Conservation (phyloP, 2,797 vertebrate species). For the Austrolebias charrua region DNA sequence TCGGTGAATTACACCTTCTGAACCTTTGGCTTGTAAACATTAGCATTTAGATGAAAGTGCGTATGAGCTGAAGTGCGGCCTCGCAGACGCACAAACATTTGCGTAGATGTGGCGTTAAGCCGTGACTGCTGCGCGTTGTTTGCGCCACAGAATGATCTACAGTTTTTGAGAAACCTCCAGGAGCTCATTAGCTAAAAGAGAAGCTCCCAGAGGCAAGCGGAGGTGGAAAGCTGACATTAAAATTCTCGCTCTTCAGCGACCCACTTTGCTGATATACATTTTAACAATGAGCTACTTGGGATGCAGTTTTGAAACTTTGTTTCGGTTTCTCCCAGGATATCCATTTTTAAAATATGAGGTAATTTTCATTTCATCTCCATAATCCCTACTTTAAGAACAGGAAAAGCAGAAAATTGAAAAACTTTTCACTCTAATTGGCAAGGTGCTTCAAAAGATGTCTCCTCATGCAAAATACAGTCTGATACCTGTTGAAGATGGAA, state of each 20-base stretch:
- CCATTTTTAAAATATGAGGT: slow-evolving; percentile 25
- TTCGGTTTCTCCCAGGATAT: slow-evolving; percentile 5
- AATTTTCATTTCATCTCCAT: slow-evolving; percentile 28
- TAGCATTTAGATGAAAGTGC: slow-evolving; percentile 19
- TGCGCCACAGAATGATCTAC: slow-evolving; percentile 6
- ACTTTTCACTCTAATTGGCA: background rate
- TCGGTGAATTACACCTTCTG: slow-evolving; percentile 8
- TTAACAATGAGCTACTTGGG: slow-evolving; percentile 27
- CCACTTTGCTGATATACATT: slow-evolving; percentile 39
- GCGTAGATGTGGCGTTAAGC: slow-evolving; percentile 3
- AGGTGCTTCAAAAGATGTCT: background rate
- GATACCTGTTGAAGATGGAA: background rate
- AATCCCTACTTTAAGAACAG: slow-evolving; percentile 5
- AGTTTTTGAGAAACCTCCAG: slow-evolving; percentile 4
- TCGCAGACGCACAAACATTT: background rate
- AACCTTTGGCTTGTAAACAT: slow-evolving; percentile 18
- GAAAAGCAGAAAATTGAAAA: slow-evolving; percentile 1
- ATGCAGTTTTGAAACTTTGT: slow-evolving; percentile 19
- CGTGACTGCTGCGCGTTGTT: background rate
- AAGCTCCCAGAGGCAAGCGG: slow-evolving; percentile 4
- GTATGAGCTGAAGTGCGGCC: background rate
- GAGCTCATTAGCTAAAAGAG: slow-evolving; percentile 26
- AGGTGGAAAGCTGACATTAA: slow-evolving; percentile 19
- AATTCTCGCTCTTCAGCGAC: slow-evolving; percentile 16
- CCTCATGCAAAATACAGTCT: background rate